phyloP scores from a whole-genome alignment of 2,888 invertebrate species.

The Clivina fossor region DNA sequence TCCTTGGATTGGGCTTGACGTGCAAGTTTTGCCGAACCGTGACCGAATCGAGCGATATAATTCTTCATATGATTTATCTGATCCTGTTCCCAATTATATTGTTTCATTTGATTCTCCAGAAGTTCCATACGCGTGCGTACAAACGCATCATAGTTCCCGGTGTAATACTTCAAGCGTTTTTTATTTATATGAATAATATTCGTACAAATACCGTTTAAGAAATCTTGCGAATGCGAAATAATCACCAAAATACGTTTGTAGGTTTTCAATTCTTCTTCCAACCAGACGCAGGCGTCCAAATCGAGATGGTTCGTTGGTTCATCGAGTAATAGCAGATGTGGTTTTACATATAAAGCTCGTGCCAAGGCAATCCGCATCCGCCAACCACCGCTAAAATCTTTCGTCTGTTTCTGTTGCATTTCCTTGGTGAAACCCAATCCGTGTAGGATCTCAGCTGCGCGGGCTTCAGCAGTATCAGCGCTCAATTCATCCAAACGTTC shows the following conservation, averaged over 20 bases:
- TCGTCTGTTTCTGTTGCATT: conserved; percentile 84
- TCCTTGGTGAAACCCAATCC: conserved; percentile 92
- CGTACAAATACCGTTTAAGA: conserved; percentile 95
- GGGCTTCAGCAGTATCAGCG: conserved; percentile 91
- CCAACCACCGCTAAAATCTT: conserved; percentile 94
- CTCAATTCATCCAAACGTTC: conserved; percentile 96
- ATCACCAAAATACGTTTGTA: conserved; percentile 96
- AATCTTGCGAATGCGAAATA: conserved; percentile 99
- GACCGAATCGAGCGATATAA: conserved; percentile 98
- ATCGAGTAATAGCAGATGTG: conserved; percentile 92
- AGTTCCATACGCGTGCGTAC: conserved; percentile 90
- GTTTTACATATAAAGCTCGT: conserved; percentile 95
- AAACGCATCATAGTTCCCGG: conserved; percentile 97
- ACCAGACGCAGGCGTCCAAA: conserved; percentile 98
- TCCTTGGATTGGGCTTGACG: conserved; percentile 99
- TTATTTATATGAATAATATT: conserved; percentile 96
- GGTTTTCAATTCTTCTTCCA: conserved; percentile 95
- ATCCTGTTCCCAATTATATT: conserved; percentile 99
- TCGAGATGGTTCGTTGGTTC: conserved; percentile 99
- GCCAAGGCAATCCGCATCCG: conserved; percentile 98
- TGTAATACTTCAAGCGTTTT: conserved; percentile 91
- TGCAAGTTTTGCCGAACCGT: conserved; percentile 97
- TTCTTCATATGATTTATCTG: conserved; percentile 99
- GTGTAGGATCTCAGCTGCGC: conserved; percentile 92
- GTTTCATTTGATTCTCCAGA: conserved; percentile 97